Conservation (phyloP, 2,113 vertebrate genomes). For the Sturnus vulgaris region DNA sequence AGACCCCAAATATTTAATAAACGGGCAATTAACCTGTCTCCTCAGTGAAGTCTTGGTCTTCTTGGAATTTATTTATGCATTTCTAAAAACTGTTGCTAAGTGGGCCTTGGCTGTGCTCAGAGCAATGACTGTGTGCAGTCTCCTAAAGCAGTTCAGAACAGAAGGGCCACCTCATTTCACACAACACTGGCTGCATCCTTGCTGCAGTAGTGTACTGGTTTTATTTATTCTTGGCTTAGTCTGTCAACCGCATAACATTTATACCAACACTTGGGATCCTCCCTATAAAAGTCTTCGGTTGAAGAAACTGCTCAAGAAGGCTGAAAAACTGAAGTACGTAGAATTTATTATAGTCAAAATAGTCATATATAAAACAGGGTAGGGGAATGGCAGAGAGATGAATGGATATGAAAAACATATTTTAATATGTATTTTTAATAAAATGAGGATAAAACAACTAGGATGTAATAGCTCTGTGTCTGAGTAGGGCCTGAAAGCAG, state of each 20-base stretch:
- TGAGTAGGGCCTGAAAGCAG: neutral
- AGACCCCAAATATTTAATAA: neutral
- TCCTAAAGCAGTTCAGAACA: neutral
- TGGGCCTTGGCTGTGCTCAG: neutral
- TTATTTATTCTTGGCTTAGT: slow-evolving; percentile 16
- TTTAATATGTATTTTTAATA: neutral
- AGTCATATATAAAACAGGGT: neutral
- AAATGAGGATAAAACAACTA: neutral
- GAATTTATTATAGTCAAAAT: neutral
- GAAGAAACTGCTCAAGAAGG: neutral
- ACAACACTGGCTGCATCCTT: neutral
- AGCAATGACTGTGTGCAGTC: neutral
- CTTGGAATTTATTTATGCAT: neutral
- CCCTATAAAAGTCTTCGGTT: neutral
- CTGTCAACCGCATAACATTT: neutral
- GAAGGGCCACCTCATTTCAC: slow-evolving; percentile 22
- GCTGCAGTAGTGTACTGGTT: neutral
- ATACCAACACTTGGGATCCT: neutral
- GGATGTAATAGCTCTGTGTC: neutral
- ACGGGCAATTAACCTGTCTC: neutral
- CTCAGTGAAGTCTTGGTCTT: neutral
- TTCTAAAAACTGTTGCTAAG: neutral
- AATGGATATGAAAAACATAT: neutral
- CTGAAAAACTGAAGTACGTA: neutral
- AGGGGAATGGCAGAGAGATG: neutral